Evolutionary conservation across 30 jellyfish, hydroid and myxozoan genomes (phyloP).

Genomic region (Cassiopea xamachana): DNA sequence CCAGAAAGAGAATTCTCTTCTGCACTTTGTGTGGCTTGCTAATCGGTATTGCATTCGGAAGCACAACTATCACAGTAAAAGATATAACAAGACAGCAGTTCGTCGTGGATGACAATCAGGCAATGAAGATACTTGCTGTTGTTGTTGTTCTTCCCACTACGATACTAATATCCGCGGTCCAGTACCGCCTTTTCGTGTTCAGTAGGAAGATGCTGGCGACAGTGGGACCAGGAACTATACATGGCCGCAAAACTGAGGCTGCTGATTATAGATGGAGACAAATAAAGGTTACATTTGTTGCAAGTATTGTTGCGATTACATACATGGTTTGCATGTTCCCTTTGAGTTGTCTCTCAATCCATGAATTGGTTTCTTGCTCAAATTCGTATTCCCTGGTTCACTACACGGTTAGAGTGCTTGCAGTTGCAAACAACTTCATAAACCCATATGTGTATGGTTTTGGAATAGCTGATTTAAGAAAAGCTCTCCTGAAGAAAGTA

Average conservation of each 20-base stretch:
- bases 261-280: not conserved
- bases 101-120: not conserved
- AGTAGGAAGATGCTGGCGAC: not conserved
- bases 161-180: not conserved
- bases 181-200: not conserved
- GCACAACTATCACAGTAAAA: not conserved
- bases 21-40: not conserved
- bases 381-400: too few species aligned
- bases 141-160: not conserved
- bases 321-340: slow-evolving; percentile 3
- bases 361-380: not conserved
- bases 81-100: not conserved
- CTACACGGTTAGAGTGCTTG: not conserved
- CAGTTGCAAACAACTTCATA: not conserved
- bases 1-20: not conserved
- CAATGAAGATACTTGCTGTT: not conserved
- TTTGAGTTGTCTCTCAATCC: not conserved
- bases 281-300: not conserved
- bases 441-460: not conserved
- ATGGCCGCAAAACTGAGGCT: not conserved
- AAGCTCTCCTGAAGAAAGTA: not conserved
- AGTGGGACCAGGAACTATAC: not conserved
- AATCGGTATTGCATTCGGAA: not conserved
- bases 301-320: not conserved
- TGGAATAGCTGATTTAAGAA: not conserved